These are phyloP conservation scores for Actenoides hombroni DNA, from an alignment of 2,113 vertebrate genomes.

Conservation along the genomic window DNA sequence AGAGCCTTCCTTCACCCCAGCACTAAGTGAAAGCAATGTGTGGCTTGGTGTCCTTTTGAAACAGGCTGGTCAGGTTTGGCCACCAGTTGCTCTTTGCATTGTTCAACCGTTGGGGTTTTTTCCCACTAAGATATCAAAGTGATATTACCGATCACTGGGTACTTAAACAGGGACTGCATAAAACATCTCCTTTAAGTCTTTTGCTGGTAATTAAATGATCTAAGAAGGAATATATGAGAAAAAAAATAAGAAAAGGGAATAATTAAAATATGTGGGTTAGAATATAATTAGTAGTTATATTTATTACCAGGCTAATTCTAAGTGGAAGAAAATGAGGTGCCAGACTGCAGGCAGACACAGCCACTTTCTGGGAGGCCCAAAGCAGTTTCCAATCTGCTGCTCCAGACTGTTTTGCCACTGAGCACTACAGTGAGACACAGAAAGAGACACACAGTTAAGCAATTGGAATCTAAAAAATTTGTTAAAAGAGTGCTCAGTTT, in stretches of 20 bases:
- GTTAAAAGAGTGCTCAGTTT: background rate
- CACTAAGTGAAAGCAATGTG: background rate
- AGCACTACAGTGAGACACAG: background rate
- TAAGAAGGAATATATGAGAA: background rate
- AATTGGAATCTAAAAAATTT: background rate
- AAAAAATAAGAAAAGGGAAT: background rate
- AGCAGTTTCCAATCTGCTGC: slow-evolving; percentile 34
- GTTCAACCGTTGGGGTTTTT: background rate
- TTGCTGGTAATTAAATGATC: background rate
- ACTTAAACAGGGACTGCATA: background rate
- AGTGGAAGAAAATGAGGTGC: background rate
- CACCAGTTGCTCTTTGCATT: background rate
- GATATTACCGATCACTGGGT: background rate
- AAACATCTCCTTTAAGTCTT: background rate
- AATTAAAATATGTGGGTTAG: slow-evolving; percentile 26
- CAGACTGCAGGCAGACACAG: slow-evolving; percentile 37
- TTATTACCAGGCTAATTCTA: slow-evolving; percentile 5
- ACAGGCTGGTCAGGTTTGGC: background rate
- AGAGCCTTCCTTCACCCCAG: background rate
- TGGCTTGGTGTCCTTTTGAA: background rate
- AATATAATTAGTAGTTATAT: slow-evolving; percentile 53
- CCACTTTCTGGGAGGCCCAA: slow-evolving; percentile 15
- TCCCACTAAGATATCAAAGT: background rate
- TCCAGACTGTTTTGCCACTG: slow-evolving; percentile 33
- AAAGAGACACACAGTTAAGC: background rate